Evolutionary conservation across 2,888 invertebrate species (phyloP).

Genomic region (Brachyptera putata): DNA sequence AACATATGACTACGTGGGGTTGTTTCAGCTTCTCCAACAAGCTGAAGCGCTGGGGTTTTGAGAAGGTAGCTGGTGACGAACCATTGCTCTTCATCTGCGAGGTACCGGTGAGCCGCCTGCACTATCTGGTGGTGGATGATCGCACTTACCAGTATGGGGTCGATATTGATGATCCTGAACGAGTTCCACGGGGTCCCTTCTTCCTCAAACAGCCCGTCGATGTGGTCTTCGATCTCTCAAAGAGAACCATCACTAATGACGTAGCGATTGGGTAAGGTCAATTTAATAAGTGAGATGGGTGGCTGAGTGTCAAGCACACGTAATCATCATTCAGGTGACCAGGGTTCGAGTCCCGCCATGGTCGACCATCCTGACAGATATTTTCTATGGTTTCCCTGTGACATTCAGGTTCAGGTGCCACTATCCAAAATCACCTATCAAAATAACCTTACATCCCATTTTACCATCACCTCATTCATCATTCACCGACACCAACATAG

Average conservation of each 20-base stretch:
- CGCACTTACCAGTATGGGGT: constrained; percentile 82
- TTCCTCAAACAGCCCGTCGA: constrained; percentile 81
- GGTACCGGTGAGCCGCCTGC: constrained; percentile 68
- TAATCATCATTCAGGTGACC: no score
- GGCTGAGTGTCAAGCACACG: no score
- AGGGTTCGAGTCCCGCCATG: no score
- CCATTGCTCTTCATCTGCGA: constrained; percentile 82
- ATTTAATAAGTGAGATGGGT: constrained; percentile 1
- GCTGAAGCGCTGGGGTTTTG: constrained; percentile 78
- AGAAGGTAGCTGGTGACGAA: constrained; percentile 73
- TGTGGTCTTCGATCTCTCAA: constrained; percentile 77
- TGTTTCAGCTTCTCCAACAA: constrained; percentile 51
- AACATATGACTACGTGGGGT: no score
- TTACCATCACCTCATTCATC: no score
- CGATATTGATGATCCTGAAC: constrained; percentile 71
- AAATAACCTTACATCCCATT: no score
- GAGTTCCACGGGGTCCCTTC: constrained; percentile 82
- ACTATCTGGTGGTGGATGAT: constrained; percentile 66
- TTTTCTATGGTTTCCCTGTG: no score
- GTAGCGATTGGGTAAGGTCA: constrained; percentile 58
- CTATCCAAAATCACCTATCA: no score
- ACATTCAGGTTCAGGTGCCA: no score
- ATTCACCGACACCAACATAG: no score
- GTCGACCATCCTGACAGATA: no score
- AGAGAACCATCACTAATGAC: constrained; percentile 64